Base-by-base conservation (phyloP, 2,888 invertebrate genomes). In the Lapara coniferarum region DNA sequence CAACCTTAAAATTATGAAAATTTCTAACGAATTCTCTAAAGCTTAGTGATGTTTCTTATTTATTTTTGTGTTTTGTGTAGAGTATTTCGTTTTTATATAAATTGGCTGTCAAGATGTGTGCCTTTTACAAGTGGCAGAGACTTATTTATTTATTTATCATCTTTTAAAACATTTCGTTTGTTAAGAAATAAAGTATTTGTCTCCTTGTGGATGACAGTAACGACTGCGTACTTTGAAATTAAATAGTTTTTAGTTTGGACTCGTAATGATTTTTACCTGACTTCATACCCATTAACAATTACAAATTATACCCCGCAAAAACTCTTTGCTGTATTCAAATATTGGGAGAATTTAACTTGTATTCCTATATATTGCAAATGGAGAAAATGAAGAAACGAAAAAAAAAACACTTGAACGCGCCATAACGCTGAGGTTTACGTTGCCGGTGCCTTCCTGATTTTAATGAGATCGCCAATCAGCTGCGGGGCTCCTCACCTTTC, bases 381-480 rank as follows among this genome's bases (percentile, higher is more conserved):
- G 49, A 63, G 63, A 63, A 49, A 59, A 59, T 58, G 37, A 58
- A 63, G 63, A 46, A 49, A 63, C 46, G 63, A n/a, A 25, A 25
- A 49, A 63, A 63, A 63, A 63, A 59, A 44, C 49, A 63, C 63
- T 63, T 49, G 63, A 63, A 63, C 63, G 44, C 58, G 71, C 80
- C 81, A 75, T 81, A 78, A 79, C 81, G 78, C 74, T 73, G 78
- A 81, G 85, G 83, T 85, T 84, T 86, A 86, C 84, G 85, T 76
- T 81, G 79, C 75, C 79, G 77, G 78, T 72, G 78, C 78, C 85
- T 90, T 91, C 90, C 90, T 87, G 89, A 82, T 85, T 91, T 90
- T 91, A 90, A 90, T 90, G 90, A 90, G 90, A 87, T 88, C 88
- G 84, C 90, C 89, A 89, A 89, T 89, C 87, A 86, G 82, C 83